Conservation (phyloP, 2,113 vertebrate genomes). For the Panthera uncia region DNA sequence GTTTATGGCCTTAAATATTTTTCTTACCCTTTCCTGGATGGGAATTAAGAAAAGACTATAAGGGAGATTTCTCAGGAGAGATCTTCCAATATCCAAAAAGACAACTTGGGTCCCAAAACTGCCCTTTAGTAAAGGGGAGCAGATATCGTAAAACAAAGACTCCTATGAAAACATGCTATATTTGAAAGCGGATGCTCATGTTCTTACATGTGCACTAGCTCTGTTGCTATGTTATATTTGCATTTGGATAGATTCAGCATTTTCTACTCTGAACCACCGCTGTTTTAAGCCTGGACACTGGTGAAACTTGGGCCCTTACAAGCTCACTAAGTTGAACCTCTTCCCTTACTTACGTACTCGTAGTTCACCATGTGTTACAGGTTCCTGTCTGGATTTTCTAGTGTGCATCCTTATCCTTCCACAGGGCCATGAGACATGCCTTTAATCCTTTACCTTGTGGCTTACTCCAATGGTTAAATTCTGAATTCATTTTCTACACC, state of each 20-base stretch:
- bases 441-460: neutral
- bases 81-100: conserved; percentile 15
- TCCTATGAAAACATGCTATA: neutral
- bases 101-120: neutral
- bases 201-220: neutral
- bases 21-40: neutral
- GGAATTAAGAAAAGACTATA: neutral
- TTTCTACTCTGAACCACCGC: neutral
- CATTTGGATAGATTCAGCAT: neutral
- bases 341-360: neutral
- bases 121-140: neutral
- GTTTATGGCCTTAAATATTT: neutral
- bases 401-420: neutral
- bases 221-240: neutral
- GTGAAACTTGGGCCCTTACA: neutral
- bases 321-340: neutral
- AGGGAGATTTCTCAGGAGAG: neutral
- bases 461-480: neutral
- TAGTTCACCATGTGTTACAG: neutral
- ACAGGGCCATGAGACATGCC: neutral
- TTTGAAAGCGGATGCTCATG: neutral
- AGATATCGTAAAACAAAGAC: neutral
- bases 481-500: neutral
- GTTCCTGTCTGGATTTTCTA: neutral
- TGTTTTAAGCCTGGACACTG: neutral